These are phyloP conservation scores for Aethina tumida DNA, from an alignment of 1,140 invertebrate genomes.

Conservation along the genomic window DNA sequence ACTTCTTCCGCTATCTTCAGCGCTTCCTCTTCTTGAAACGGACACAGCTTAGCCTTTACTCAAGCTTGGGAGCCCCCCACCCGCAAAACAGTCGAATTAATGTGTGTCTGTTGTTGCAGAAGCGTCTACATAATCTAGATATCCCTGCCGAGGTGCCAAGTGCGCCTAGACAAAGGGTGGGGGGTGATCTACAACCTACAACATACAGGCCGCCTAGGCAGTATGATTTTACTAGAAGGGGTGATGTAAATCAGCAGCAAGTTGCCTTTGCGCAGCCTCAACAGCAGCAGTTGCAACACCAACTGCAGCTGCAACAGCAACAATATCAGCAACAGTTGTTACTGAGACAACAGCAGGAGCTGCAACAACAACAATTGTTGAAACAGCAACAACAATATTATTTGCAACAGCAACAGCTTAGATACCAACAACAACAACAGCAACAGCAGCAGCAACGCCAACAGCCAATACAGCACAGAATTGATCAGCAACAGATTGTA, in stretches of 20 bases:
- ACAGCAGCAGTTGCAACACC: conserved; percentile 18
- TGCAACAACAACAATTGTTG: conserved; percentile 20
- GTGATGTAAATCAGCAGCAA: too few species aligned
- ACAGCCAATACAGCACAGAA: conserved; percentile 8
- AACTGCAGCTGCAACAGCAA: conserved; percentile 12
- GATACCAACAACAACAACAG: conserved; percentile 27
- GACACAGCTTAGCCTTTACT: not conserved
- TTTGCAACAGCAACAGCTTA: conserved; percentile 16
- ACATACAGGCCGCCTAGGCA: conserved; percentile 28
- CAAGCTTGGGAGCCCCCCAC: not conserved
- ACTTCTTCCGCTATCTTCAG: too few species aligned
- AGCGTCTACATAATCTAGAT: conserved; percentile 25
- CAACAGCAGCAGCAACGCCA: conserved; percentile 19
- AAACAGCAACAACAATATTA: conserved; percentile 28
- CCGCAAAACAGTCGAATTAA: conserved; percentile 4
- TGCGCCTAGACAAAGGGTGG: conserved; percentile 23
- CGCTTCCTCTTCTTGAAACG: too few species aligned
- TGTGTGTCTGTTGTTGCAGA: conserved; percentile 34
- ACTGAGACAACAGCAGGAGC: conserved; percentile 13
- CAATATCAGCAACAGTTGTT: conserved; percentile 14
- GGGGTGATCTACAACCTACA: conserved; percentile 31
- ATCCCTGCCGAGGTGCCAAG: conserved; percentile 21
- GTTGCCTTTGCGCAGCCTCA: conserved; percentile 12
- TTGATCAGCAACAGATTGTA: conserved; percentile 9
- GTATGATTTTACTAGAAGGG: conserved; percentile 8